Evolutionary conservation across 2,113 vertebrate genomes (phyloP).

Genomic region (Hymenochirus boettgeri): DNA sequence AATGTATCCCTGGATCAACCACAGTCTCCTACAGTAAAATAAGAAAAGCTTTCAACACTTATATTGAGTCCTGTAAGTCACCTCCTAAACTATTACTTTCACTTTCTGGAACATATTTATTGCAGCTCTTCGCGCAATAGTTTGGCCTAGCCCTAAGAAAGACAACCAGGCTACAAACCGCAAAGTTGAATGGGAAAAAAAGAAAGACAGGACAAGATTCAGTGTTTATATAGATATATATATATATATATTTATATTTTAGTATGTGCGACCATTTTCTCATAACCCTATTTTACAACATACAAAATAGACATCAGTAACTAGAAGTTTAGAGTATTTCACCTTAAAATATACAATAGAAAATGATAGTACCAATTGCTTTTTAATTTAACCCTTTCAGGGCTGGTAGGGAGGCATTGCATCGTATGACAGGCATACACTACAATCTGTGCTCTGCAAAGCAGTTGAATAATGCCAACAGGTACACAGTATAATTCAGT

Average conservation of each 20-base stretch:
- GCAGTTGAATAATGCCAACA: neutral
- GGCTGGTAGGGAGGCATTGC: constrained; percentile 7
- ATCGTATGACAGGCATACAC: constrained; percentile 1
- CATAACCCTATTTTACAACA: constrained; percentile 40
- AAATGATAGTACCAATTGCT: constrained; percentile 36
- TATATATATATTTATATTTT: constrained; percentile 41
- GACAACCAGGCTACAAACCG: neutral
- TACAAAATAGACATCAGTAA: constrained; percentile 40
- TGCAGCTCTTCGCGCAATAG: too few species aligned
- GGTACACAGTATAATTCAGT: too few species aligned
- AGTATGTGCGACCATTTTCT: constrained; percentile 30
- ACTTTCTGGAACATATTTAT: too few species aligned
- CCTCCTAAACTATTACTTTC: too few species aligned
- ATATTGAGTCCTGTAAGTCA: too few species aligned
- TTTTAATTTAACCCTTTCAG: constrained; percentile 42
- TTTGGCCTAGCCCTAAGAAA: too few species aligned
- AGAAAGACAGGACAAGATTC: neutral
- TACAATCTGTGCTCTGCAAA: constrained; percentile 15
- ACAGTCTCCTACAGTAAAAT: too few species aligned
- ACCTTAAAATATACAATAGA: constrained; percentile 39
- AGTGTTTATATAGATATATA: neutral
- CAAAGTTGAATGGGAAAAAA: neutral
- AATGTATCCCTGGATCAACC: too few species aligned
- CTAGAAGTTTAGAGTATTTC: constrained; percentile 35
- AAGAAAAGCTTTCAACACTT: too few species aligned